A percentile compares a stretch with the other conserved stretches of the same genome.
phyloP scores from a whole-genome alignment of 2,888 invertebrate genomes.

The Acleris laterana region DNA sequence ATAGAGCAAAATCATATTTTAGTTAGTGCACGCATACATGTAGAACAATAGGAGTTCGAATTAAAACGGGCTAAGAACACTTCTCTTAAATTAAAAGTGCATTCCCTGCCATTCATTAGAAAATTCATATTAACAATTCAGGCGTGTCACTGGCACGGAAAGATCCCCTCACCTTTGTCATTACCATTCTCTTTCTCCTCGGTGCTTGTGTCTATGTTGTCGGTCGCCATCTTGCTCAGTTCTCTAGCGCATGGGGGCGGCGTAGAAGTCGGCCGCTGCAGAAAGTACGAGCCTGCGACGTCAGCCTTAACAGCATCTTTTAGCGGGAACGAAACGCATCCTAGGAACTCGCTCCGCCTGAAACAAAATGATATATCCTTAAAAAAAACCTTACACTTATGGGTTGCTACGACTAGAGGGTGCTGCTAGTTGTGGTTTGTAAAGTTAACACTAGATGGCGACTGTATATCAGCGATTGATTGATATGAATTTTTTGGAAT shows the following conservation, averaged over 20 bases:
- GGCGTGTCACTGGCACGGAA: too few relatives aligned
- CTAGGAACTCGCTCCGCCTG: slow-evolving; percentile 97
- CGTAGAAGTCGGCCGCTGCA: slow-evolving; percentile 80
- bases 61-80: too few relatives aligned
- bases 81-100: too few relatives aligned
- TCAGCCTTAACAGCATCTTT: slow-evolving; percentile 91
- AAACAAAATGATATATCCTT: slow-evolving; percentile 67
- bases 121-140: too few relatives aligned
- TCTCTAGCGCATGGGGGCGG: slow-evolving; percentile 52
- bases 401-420: neutral
- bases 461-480: too few relatives aligned
- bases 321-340: slow-evolving; percentile 96
- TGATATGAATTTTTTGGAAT: too few relatives aligned
- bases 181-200: slow-evolving; percentile 74
- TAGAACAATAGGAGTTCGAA: too few relatives aligned
- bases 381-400: neutral
- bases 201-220: slow-evolving; percentile 76
- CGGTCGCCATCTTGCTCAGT: slow-evolving; percentile 79
- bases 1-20: too few relatives aligned
- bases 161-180: slow-evolving; percentile 64
- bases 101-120: too few relatives aligned
- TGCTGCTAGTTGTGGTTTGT: too few relatives aligned
- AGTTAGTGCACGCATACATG: too few relatives aligned
- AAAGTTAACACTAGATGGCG: too few relatives aligned
- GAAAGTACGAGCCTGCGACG: slow-evolving; percentile 88